phyloP scores from a whole-genome alignment of 2,888 invertebrate species.

The Cephus sareptanus region DNA sequence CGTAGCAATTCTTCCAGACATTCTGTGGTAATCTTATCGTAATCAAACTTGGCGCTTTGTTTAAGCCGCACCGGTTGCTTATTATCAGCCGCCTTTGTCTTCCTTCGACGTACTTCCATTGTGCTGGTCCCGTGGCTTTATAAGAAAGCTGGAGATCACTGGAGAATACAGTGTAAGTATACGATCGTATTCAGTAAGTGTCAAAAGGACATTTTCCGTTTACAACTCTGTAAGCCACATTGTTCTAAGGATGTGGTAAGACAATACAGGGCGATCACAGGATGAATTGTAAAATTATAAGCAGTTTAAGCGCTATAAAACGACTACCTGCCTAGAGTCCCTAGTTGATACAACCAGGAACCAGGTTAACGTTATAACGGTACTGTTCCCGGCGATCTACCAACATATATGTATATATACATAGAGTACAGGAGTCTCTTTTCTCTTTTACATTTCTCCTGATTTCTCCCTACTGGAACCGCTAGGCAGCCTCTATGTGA shows the following conservation, averaged over 20 bases:
- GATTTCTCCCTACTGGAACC: background rate
- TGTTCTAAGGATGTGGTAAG: background rate
- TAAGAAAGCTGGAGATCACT: background rate
- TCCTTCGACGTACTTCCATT: constrained; percentile 57
- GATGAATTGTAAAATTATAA: background rate
- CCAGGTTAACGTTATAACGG: constrained; percentile 10
- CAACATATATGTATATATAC: background rate
- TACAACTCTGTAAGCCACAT: background rate
- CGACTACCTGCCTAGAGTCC: background rate
- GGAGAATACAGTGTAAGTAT: background rate
- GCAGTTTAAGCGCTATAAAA: background rate
- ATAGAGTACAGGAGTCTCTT: background rate
- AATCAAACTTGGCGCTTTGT: constrained; percentile 46
- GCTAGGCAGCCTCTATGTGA: background rate
- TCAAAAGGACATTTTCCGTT: background rate
- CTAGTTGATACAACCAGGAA: background rate
- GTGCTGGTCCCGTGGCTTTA: constrained; percentile 2
- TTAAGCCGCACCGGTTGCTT: constrained; percentile 11
- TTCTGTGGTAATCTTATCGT: constrained; percentile 23
- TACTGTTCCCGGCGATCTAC: constrained; percentile 8
- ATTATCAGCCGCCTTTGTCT: constrained; percentile 35
- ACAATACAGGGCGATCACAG: background rate
- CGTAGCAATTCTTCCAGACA: constrained; percentile 19
- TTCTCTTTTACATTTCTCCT: background rate
- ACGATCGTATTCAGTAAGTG: background rate